Percentiles rank a stretch among this genome's conserved stretches.
Conservation (phyloP, 2,113 vertebrate genomes). For the Mustela nigripes region DNA sequence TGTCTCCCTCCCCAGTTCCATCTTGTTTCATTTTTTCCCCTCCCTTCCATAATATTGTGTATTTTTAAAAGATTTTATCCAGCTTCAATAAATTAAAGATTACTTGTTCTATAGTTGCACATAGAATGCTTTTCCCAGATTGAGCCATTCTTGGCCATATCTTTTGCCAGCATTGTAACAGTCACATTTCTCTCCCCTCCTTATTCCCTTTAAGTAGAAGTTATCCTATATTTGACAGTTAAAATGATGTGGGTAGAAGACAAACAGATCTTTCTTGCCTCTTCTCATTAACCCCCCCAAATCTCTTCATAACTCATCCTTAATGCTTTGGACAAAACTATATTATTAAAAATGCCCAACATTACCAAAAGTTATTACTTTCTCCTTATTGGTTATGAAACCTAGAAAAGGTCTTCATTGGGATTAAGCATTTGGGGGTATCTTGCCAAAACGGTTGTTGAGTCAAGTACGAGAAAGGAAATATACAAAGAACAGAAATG, state of each 20-base stretch:
- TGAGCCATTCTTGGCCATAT: background rate
- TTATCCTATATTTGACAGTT: conserved; percentile 20
- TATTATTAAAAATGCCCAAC: background rate
- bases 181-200: background rate
- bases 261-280: background rate
- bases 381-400: background rate
- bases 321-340: conserved; percentile 39
- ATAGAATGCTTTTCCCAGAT: background rate
- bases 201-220: background rate
- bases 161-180: background rate
- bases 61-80: background rate
- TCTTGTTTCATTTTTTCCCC: too few relatives aligned
- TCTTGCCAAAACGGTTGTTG: background rate
- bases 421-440: background rate
- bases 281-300: conserved; percentile 18
- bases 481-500: background rate
- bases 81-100: conserved; percentile 7
- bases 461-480: background rate
- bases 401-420: background rate
- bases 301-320: conserved; percentile 16
- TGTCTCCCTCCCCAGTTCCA: too few relatives aligned
- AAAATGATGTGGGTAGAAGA: background rate
- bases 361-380: background rate
- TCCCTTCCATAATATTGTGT: background rate
- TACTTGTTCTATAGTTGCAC: background rate